Evolutionary conservation across 2,113 vertebrate species (phyloP).

Genomic region (Strix uralensis): DNA sequence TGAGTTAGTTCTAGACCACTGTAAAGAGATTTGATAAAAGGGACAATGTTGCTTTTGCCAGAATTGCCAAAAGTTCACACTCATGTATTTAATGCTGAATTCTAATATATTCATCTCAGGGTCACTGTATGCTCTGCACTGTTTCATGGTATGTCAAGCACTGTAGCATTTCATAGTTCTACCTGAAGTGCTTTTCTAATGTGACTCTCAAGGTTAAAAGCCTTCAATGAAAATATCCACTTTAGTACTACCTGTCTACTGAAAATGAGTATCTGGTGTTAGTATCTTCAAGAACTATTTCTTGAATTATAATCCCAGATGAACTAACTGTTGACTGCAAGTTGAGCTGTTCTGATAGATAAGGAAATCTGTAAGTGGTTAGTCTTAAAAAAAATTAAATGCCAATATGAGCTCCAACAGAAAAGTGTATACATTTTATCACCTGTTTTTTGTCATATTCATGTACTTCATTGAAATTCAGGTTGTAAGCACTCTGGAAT

Average conservation of each 20-base stretch:
- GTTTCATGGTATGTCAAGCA: not conserved
- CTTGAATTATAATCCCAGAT: not conserved
- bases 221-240: not conserved
- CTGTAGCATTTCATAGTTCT: not conserved
- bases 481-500: not conserved
- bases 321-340: not conserved
- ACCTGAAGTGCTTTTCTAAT: not conserved
- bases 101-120: not conserved
- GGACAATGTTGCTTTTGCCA: not conserved
- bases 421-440: not conserved
- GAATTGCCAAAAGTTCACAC: not conserved
- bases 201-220: not conserved
- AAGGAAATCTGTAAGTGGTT: not conserved
- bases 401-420: not conserved
- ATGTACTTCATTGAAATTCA: not conserved
- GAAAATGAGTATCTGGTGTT: not conserved
- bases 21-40: not conserved
- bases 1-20: not conserved
- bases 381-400: not conserved
- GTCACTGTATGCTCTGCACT: not conserved
- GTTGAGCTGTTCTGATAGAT: not conserved
- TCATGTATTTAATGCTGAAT: not conserved
- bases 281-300: not conserved
- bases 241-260: not conserved
- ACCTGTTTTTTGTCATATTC: not conserved